Evolutionary conservation across 1,140 invertebrate genomes (phyloP).

Genomic region (Tetragonula clypearis): DNA sequence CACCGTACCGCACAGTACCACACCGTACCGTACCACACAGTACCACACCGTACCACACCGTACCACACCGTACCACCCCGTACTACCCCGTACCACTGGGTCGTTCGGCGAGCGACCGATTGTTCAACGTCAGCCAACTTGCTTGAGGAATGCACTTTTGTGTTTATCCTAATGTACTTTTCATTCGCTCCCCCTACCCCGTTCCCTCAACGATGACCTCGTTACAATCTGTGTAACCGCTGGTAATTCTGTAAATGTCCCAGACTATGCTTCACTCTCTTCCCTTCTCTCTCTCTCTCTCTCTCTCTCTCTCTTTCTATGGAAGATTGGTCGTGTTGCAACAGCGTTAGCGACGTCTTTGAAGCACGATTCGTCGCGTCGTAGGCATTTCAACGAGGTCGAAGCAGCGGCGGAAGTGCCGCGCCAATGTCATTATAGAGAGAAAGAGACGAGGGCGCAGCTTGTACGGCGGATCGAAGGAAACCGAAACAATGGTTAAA

Average conservation of each 20-base stretch:
- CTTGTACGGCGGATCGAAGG: not conserved
- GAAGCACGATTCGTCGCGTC: conserved; percentile 66
- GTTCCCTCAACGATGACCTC: not conserved
- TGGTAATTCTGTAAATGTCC: not conserved
- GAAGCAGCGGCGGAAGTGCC: conserved; percentile 56
- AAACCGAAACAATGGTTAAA: conserved; percentile 2
- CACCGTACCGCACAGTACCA: no score
- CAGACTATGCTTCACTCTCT: not conserved
- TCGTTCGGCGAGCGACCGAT: conserved; percentile 39
- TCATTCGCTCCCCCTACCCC: conserved; percentile 1
- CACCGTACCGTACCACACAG: no score
- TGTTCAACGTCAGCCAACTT: conserved; percentile 40
- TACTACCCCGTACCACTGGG: no score
- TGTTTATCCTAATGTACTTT: conserved; percentile 52
- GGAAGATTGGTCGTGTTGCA: conserved; percentile 5
- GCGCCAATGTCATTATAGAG: conserved; percentile 60
- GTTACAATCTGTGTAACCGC: conserved; percentile 7
- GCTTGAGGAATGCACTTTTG: conserved; percentile 40
- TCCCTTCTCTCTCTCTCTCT: not conserved
- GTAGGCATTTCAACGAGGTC: conserved; percentile 60
- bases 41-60: no score
- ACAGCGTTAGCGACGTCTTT: conserved; percentile 59
- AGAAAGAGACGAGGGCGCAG: conserved; percentile 38
- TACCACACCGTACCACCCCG: no score
- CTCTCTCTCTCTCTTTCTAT: not conserved